Evolutionary conservation across 2,888 invertebrate genomes (phyloP), one percentile per base, ranked within the genome.

Genomic region (Barypeithes pellucidus): DNA sequence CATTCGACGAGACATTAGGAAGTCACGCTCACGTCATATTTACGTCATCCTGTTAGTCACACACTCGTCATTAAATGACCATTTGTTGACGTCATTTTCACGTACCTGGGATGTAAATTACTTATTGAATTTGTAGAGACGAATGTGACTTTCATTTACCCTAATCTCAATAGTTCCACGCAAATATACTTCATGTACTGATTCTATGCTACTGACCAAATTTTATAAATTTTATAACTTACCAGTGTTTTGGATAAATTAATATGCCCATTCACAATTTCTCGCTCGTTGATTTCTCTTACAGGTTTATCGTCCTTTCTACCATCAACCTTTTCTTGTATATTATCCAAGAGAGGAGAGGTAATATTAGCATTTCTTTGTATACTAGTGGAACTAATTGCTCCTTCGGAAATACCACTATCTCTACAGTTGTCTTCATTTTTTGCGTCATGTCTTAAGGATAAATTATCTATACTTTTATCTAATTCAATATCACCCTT

Each of bases 271-370:
- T 1, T n/a, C n/a, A n/a, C 20, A 20, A 20, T n/a, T 8, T 47
- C 18, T 39, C 3, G 7, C 7, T 1, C 4, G 9, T 16, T 33
- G 0, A 24, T 14, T 2, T 36, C 3, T 7, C 9, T 8, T 18
- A 14, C 16, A 9, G 16, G 8, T 33, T 50, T 50, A n/a, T 5
- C 12, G 33, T 18, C 18, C 9, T 9, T 50, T 16, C 54, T 14
- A 54, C 54, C 72, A 22, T 72, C 72, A 72, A 62, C 62, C 67
- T 67, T 45, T 12, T 67, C 72, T 72, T 72, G 72, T 24, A 20
- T 43, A 12, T 41, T 41, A 7, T 29, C 36, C 72, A 72, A 72
- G 72, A 52, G 20, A 62, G 72, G 67, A 72, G 72, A 72, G 63
- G 57, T 20, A 57, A 18, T 18, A 14, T 22, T 24, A 33, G 20